Evolutionary conservation across 2,113 vertebrate species (phyloP).

Genomic region (Archilochus colubris): DNA sequence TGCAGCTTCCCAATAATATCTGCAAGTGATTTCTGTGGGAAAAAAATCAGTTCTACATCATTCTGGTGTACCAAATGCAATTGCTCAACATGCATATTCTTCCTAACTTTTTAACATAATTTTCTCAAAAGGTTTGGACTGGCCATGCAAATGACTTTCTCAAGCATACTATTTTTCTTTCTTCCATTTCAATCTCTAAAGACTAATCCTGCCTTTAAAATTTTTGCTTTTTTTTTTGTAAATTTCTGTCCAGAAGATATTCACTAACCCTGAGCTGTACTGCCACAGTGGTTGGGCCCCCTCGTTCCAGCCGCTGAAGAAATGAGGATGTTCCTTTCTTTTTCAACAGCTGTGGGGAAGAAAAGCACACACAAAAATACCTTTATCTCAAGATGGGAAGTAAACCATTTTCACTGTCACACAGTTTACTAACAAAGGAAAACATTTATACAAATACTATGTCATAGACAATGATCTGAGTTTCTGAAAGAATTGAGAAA

Average conservation of each 20-base stretch:
- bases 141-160: not conserved
- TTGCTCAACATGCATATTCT: not conserved
- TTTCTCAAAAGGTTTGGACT: not conserved
- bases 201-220: not conserved
- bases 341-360: constrained; percentile 83
- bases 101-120: not conserved
- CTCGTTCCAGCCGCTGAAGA: constrained; percentile 85
- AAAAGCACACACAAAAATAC: not conserved
- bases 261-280: constrained; percentile 88
- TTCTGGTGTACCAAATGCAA: not conserved
- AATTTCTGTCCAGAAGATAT: not conserved
- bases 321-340: constrained; percentile 91
- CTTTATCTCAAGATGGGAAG: not conserved
- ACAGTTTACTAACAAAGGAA: not conserved
- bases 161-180: not conserved
- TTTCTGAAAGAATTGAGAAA: not conserved
- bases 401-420: not conserved
- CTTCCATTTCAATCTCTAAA: not conserved
- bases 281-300: constrained; percentile 85
- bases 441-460: not conserved
- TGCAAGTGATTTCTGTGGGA: constrained; percentile 83
- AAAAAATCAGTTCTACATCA: not conserved
- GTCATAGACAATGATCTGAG: not conserved
- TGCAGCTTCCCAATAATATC: constrained; percentile 89
- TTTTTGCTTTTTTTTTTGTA: not conserved